Base-by-base conservation (phyloP, 2,888 invertebrate species). In the Lasioglossum marginatum region DNA sequence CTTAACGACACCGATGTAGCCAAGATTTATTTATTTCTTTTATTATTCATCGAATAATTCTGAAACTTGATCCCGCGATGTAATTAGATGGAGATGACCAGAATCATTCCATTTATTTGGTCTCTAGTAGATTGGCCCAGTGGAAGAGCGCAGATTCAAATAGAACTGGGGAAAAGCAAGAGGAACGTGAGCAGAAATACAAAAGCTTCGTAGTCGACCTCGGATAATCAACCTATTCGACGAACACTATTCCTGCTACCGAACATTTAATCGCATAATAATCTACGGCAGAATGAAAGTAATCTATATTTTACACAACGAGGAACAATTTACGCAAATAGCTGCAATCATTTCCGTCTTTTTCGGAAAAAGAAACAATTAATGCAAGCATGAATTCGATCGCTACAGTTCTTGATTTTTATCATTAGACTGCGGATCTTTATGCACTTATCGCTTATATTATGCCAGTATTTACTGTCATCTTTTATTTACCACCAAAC, bases 151-250 rank as follows among this genome's bases (percentile, higher is more conserved):
- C 71, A 57, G 52, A 76, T 79, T 45, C 76, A 74, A 83, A 74
- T 85, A 83, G 77, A 78, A 79, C 85, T 60, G 48, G 77, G 60
- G 75, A 72, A 60, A 52, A 75, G 78, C 16, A 76, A 79, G 70
- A 70, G 81, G 14, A 79, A 86, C 75, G 88, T 81, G 81, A 85
- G 88, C 37, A 77, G 89, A 84, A 87, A 84, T 52, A 45, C 73
- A 76, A 86, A 73, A 75, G 77, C 43, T 31, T 48, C 40, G 31
- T 60, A 43, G 71, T 27, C 34, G 79, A 34, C 63, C 43, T 57
- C 71, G 63, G 71, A 68, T 77, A 86, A 77, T 79, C 63, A 76
- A 78, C 75, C 43, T 78, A 43, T 63, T 79, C 74, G 68, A 82
- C 60, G 68, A 83, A 27, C 57, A 43, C 43, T 60, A 72, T 34